These are phyloP conservation scores for Ophion slaviceki DNA, from an alignment of 2,888 invertebrate species.

Conservation along the genomic window DNA sequence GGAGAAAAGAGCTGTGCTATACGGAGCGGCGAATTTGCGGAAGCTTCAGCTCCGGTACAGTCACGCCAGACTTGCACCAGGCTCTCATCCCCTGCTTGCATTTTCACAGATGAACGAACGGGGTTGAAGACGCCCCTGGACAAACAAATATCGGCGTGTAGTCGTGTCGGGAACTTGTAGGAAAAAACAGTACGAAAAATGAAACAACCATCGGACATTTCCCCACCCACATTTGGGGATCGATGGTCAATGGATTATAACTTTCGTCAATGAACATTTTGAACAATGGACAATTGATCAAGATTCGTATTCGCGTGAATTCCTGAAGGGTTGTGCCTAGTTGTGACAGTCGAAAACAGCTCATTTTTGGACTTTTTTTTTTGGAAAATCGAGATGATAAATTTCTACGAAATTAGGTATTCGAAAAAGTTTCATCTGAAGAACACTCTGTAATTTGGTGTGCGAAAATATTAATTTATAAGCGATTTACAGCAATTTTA, in stretches of 20 bases:
- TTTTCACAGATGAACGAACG: not conserved
- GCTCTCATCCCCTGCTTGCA: not conserved
- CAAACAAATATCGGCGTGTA: not conserved
- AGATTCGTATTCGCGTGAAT: not conserved
- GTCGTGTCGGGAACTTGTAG: not conserved
- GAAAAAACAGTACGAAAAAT: not conserved
- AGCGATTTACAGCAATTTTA: too few relatives aligned
- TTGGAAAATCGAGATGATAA: too few relatives aligned
- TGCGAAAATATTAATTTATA: too few relatives aligned
- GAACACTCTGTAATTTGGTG: too few relatives aligned
- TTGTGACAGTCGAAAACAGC: too few relatives aligned
- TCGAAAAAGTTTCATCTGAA: too few relatives aligned
- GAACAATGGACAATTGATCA: not conserved
- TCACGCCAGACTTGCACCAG: not conserved
- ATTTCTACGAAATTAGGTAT: too few relatives aligned
- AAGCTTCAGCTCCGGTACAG: slow-evolving; percentile 16
- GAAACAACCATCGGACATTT: too few relatives aligned
- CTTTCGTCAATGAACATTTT: not conserved
- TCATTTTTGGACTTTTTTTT: too few relatives aligned
- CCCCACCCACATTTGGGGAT: too few relatives aligned
- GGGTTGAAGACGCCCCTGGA: not conserved
- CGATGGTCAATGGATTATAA: too few relatives aligned
- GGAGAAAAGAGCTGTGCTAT: slow-evolving; percentile 31
- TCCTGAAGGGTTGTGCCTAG: too few relatives aligned
- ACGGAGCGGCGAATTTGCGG: slow-evolving; percentile 42